Percentiles rank a stretch among this genome's conserved stretches.
Conservation (phyloP, 2,797 vertebrate genomes). For the Tympanoctomys barrerae region DNA sequence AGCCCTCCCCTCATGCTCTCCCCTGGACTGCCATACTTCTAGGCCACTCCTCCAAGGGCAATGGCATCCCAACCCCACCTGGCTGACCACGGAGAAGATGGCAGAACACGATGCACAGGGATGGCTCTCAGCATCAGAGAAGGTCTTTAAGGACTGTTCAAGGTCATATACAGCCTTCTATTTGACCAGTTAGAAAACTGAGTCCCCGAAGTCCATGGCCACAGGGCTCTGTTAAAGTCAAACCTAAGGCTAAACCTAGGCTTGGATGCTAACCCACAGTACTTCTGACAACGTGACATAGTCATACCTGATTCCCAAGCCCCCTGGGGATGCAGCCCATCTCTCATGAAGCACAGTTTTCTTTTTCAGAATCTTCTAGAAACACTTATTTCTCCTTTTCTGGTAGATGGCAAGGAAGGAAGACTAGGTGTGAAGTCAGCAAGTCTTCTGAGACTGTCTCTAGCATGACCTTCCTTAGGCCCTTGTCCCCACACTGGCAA, state of each 20-base stretch:
- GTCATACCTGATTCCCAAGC: neutral
- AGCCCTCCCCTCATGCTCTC: too few species aligned
- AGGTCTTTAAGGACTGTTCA: neutral
- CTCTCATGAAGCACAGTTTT: neutral
- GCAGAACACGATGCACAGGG: neutral
- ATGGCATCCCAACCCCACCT: rapidly evolving
- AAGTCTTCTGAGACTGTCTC: neutral
- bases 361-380: neutral
- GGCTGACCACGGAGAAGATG: neutral
- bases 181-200: conserved; percentile 52
- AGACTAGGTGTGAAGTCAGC: neutral
- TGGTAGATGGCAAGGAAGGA: neutral
- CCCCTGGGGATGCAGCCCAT: neutral
- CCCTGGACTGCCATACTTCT: neutral
- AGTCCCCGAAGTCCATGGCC: neutral
- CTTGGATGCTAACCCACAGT: neutral
- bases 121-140: neutral
- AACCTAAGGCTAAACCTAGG: neutral
- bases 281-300: neutral
- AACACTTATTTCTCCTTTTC: neutral
- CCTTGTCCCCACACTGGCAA: neutral
- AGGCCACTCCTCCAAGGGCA: neutral
- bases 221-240: neutral
- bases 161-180: neutral
- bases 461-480: neutral